A percentile compares a stretch with the other conserved stretches of the same genome.
These are phyloP conservation scores for Daphoenositta chrysoptera DNA, from an alignment of 2,113 vertebrate species.

Conservation along the genomic window DNA sequence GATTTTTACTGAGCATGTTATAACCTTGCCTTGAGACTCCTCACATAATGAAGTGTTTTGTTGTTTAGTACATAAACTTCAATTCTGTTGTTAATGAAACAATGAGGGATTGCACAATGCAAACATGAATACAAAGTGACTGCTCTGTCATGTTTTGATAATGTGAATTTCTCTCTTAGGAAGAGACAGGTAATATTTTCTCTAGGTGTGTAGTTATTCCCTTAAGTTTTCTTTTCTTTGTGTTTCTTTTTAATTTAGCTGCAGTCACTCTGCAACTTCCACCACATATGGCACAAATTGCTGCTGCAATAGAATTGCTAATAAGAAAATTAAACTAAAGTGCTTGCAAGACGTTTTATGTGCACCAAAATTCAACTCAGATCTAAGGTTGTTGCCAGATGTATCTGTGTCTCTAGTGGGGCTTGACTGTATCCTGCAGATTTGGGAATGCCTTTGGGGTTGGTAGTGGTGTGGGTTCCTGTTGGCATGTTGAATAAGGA, in stretches of 20 bases:
- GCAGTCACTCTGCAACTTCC: not conserved
- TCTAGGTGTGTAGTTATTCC: not conserved
- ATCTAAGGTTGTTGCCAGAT: not conserved
- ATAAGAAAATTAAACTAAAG: not conserved
- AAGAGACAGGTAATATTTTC: not conserved
- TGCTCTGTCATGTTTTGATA: not conserved
- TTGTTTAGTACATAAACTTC: not conserved
- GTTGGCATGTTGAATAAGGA: accelerated
- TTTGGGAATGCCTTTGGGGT: not conserved
- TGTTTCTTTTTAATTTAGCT: not conserved
- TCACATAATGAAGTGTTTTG: not conserved
- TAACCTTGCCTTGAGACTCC: not conserved
- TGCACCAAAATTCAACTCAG: not conserved
- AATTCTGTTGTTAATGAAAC: not conserved
- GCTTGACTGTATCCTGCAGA: accelerated
- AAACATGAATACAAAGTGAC: not conserved
- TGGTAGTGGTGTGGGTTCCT: not conserved
- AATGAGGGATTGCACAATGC: not conserved
- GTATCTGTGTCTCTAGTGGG: not conserved
- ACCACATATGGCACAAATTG: not conserved
- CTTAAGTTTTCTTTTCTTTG: not conserved
- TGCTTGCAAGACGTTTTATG: not conserved
- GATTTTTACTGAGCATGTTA: not conserved
- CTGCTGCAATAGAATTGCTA: not conserved
- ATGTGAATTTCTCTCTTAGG: not conserved